Percentiles rank a stretch among this genome's conserved stretches.
These are phyloP conservation scores for Sclerurus mexicanus DNA, from an alignment of 2,113 vertebrate genomes.

Conservation along the genomic window DNA sequence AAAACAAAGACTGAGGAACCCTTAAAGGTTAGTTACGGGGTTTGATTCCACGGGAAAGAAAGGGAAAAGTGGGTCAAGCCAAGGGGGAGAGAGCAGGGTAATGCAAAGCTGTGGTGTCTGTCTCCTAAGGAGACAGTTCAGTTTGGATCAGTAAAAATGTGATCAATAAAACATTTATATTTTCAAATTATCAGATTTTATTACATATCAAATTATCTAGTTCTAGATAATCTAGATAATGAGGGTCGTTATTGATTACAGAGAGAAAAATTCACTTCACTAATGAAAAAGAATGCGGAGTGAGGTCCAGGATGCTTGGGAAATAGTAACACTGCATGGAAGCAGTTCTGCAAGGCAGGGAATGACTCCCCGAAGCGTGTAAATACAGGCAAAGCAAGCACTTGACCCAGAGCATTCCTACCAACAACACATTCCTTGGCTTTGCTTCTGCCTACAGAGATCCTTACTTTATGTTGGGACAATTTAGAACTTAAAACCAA, in stretches of 20 bases:
- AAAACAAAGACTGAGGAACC: conserved; percentile 62
- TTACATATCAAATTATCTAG: background rate
- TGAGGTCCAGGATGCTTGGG: background rate
- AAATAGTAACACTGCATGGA: background rate
- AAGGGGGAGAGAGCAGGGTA: conserved; percentile 16
- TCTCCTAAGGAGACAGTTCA: conserved; percentile 16
- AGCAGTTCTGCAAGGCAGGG: background rate
- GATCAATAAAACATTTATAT: background rate
- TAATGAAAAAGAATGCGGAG: background rate
- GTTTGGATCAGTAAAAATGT: conserved; percentile 29
- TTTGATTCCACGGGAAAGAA: conserved; percentile 54
- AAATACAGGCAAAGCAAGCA: background rate
- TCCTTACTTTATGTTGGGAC: background rate
- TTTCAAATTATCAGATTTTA: background rate
- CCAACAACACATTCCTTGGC: background rate
- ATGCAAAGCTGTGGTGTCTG: conserved; percentile 39
- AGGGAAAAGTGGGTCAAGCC: conserved; percentile 56
- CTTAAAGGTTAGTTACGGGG: conserved; percentile 67
- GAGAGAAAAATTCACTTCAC: background rate
- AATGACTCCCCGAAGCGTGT: background rate
- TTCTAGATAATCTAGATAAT: background rate
- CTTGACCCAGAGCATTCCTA: background rate
- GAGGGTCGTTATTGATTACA: background rate
- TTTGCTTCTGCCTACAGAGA: background rate
- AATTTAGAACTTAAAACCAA: background rate